phyloP scores from a whole-genome alignment of 2,113 vertebrate species.

The Hydrolagus affinis region DNA sequence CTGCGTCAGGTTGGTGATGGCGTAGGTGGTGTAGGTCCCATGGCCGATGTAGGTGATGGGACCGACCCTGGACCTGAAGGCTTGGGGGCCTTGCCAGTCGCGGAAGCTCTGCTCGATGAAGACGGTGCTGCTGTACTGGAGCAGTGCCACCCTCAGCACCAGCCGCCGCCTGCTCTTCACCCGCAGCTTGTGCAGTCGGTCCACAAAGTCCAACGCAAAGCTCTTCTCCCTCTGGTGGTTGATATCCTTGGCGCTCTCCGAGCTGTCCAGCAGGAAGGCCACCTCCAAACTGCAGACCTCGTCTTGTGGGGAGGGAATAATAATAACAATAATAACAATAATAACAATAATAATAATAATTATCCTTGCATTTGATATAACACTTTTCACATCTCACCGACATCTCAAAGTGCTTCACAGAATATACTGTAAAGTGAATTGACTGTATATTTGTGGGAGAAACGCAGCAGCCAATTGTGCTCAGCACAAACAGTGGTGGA shows the following conservation, averaged over 20 bases:
- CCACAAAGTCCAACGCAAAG: slow-evolving; percentile 66
- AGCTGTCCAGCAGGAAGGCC: slow-evolving; percentile 80
- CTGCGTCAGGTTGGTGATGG: slow-evolving; percentile 81
- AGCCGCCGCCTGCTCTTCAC: slow-evolving; percentile 62
- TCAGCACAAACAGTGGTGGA: too few relatives aligned
- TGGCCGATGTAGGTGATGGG: slow-evolving; percentile 76
- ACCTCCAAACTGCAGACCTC: slow-evolving; percentile 77
- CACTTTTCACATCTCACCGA: too few relatives aligned
- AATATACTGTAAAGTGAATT: too few relatives aligned
- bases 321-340: slow-evolving; percentile 35
- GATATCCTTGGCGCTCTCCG: slow-evolving; percentile 71
- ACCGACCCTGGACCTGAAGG: slow-evolving; percentile 62
- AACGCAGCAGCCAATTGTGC: too few relatives aligned
- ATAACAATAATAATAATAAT: slow-evolving; percentile 31
- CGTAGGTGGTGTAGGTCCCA: slow-evolving; percentile 80
- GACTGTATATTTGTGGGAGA: too few relatives aligned
- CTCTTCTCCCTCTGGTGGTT: slow-evolving; percentile 75
- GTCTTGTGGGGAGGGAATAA: slow-evolving; percentile 52
- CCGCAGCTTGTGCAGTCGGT: slow-evolving; percentile 60
- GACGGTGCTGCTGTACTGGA: slow-evolving; percentile 85
- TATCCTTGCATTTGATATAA: too few relatives aligned
- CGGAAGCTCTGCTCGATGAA: slow-evolving; percentile 72
- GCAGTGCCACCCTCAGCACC: slow-evolving; percentile 65
- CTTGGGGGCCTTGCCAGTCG: slow-evolving; percentile 69
- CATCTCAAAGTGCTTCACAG: too few relatives aligned